Percentiles rank a stretch among this genome's conserved stretches.
phyloP scores from a whole-genome alignment of 1,140 invertebrate genomes.

The Platyscapa corneri region DNA sequence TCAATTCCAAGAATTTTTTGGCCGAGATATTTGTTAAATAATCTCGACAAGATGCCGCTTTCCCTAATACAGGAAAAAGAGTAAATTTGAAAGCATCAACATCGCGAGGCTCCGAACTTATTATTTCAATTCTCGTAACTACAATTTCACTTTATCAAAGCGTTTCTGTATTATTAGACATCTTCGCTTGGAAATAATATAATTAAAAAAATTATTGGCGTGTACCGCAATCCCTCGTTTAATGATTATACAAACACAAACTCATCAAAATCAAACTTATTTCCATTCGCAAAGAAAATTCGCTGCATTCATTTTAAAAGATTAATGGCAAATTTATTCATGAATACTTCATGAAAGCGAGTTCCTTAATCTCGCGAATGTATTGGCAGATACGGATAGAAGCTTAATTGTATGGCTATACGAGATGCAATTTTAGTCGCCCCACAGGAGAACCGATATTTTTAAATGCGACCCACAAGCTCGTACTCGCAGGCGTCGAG shows the following conservation, averaged over 20 bases:
- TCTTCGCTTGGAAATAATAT: background rate
- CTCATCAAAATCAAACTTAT: constrained; percentile 1
- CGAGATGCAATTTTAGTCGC: background rate
- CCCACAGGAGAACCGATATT: background rate
- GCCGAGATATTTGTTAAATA: no score
- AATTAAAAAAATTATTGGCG: background rate
- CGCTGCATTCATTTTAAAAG: background rate
- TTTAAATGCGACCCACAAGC: background rate
- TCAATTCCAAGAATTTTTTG: no score
- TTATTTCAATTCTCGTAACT: background rate
- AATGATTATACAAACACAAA: background rate
- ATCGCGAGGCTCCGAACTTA: background rate
- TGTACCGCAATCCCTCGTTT: background rate
- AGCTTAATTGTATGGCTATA: background rate
- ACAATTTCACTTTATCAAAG: background rate
- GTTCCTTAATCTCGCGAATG: background rate
- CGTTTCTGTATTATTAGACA: background rate
- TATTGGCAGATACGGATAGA: background rate
- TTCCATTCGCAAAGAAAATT: background rate
- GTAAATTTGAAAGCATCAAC: background rate
- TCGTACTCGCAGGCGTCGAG: background rate
- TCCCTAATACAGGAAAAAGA: background rate
- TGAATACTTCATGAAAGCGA: background rate
- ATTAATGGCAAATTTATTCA: constrained; percentile 5
- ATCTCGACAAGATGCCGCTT: no score